phyloP scores from a whole-genome alignment of 30 jellyfish, hydroid and myxozoan genomes.

The Nemopilema nomurai region DNA sequence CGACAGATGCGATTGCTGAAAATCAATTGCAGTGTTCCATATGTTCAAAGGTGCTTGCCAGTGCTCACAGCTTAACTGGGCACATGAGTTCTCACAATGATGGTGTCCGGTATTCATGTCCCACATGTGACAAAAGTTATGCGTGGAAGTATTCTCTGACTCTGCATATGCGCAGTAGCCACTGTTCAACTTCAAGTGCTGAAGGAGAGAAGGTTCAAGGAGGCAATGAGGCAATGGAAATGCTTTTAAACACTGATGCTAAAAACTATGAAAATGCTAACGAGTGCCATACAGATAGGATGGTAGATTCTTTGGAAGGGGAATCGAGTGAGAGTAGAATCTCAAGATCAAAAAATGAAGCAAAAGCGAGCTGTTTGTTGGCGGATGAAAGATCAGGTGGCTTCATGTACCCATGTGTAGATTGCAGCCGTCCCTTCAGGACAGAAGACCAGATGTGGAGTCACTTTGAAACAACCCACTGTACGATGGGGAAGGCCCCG shows the following conservation, averaged over 20 bases:
- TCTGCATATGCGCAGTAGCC: neutral
- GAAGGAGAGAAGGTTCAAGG: too few relatives aligned
- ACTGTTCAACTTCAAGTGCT: neutral
- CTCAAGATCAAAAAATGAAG: neutral
- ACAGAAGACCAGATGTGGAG: constrained; percentile 40
- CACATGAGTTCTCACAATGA: constrained; percentile 13
- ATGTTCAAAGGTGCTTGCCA: constrained; percentile 4
- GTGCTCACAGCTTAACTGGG: too few relatives aligned
- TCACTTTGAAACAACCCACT: constrained; percentile 30
- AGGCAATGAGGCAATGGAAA: too few relatives aligned
- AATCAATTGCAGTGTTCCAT: neutral
- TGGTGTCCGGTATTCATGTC: neutral
- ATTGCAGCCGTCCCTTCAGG: constrained; percentile 34
- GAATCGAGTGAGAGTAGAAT: neutral
- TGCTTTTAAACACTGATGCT: too few relatives aligned
- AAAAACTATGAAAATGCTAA: too few relatives aligned
- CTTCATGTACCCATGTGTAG: constrained; percentile 41
- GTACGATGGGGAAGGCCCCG: constrained; percentile 1
- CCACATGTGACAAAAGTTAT: constrained; percentile 15
- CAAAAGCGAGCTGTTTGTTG: neutral
- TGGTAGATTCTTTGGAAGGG: neutral
- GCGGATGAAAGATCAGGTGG: neutral
- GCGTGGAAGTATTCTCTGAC: neutral
- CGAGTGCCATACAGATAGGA: too few relatives aligned
- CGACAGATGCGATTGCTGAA: neutral